phyloP scores from a whole-genome alignment of 2,888 invertebrate species.

The Pelosia muscerda region DNA sequence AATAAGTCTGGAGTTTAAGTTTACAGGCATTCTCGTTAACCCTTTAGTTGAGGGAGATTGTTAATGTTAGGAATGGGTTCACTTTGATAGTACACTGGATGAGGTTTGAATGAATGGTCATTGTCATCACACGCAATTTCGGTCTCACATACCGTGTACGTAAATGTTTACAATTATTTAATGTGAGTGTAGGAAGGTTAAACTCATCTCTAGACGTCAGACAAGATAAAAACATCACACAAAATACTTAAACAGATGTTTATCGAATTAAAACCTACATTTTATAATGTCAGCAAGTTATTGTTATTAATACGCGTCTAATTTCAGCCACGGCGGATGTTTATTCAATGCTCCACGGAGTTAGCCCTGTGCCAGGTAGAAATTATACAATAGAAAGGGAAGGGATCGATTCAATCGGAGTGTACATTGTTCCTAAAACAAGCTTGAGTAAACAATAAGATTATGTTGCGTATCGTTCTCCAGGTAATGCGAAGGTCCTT shows the following conservation, averaged over 20 bases:
- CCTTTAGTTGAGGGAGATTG: neutral
- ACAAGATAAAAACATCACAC: slow-evolving; percentile 12
- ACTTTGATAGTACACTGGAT: neutral
- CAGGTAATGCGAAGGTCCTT: slow-evolving; percentile 45
- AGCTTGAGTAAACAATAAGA: slow-evolving; percentile 39
- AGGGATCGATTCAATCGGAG: slow-evolving; percentile 18
- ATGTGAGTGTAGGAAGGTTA: slow-evolving; percentile 12
- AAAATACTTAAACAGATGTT: slow-evolving; percentile 12
- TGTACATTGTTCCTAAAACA: slow-evolving; percentile 28
- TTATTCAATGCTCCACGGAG: slow-evolving; percentile 35
- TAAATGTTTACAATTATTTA: neutral
- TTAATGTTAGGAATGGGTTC: neutral
- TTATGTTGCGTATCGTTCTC: slow-evolving; percentile 36
- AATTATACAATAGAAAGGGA: slow-evolving; percentile 43
- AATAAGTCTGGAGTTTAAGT: neutral
- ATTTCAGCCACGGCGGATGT: slow-evolving; percentile 38
- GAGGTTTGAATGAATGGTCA: neutral
- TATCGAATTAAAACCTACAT: slow-evolving; percentile 26
- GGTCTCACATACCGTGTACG: neutral
- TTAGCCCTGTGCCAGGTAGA: slow-evolving; percentile 41
- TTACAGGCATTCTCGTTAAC: neutral
- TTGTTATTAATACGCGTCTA: slow-evolving; percentile 18
- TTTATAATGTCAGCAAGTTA: slow-evolving; percentile 26
- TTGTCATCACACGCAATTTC: neutral
- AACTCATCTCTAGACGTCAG: slow-evolving; percentile 28